Evolutionary conservation across 2,113 vertebrate genomes (phyloP).

Genomic region (Anhinga rufa): DNA sequence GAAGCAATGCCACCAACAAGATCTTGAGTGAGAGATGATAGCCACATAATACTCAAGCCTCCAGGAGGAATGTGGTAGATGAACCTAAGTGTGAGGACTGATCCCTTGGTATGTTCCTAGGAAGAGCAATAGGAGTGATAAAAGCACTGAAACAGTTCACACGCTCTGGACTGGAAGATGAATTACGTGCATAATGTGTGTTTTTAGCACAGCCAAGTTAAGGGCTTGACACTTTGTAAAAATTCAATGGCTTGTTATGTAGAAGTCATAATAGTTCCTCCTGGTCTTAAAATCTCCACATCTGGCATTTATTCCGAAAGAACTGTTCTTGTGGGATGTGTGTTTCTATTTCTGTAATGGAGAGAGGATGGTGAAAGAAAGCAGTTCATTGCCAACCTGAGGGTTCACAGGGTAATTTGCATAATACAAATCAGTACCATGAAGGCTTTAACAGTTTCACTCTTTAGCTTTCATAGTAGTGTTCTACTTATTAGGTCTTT

Average conservation of each 20-base stretch:
- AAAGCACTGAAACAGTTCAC: background rate
- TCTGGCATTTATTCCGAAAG: slow-evolving; percentile 20
- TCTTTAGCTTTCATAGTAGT: background rate
- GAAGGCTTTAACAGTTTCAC: background rate
- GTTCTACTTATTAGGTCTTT: background rate
- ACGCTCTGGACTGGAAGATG: background rate
- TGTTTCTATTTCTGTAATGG: background rate
- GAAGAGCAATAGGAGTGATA: background rate
- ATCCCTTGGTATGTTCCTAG: background rate
- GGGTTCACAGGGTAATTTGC: background rate
- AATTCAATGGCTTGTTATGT: background rate
- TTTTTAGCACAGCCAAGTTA: slow-evolving; percentile 1
- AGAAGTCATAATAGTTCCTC: background rate
- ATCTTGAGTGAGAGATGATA: background rate
- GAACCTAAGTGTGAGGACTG: background rate
- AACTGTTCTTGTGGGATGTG: background rate
- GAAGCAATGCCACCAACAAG: background rate
- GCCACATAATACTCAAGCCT: background rate
- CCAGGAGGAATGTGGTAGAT: background rate
- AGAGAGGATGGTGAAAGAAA: background rate
- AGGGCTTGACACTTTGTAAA: background rate
- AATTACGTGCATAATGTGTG: background rate
- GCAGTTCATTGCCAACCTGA: background rate
- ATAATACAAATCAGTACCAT: background rate
- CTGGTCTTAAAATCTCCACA: background rate